phyloP scores from a whole-genome alignment of 2,888 invertebrate genomes.

The Adineta ricciae region DNA sequence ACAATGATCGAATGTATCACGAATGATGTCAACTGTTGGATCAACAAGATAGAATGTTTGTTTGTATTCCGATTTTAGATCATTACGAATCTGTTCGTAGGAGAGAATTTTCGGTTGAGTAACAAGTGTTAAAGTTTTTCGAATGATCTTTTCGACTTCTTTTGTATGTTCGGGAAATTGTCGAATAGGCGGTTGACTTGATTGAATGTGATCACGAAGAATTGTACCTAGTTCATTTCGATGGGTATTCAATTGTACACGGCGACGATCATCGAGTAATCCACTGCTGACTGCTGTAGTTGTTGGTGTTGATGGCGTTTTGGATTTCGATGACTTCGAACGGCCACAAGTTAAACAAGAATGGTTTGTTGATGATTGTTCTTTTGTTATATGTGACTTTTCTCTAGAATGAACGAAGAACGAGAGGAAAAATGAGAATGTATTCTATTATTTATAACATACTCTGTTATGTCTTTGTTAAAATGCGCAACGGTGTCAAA shows the following conservation, averaged over 20 bases:
- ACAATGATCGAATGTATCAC: slow-evolving; percentile 17
- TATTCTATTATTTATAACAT: background rate
- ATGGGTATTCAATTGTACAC: background rate
- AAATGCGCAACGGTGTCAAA: background rate
- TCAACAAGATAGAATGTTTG: slow-evolving; percentile 20
- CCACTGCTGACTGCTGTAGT: background rate
- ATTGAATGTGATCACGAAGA: slow-evolving; percentile 14
- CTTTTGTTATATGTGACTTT: background rate
- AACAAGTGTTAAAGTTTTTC: background rate
- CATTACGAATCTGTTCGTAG: background rate
- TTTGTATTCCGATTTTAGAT: slow-evolving; percentile 11
- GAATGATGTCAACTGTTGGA: background rate
- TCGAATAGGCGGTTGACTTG: background rate
- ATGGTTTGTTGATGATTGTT: background rate
- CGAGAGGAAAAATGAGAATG: background rate
- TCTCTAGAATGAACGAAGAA: background rate
- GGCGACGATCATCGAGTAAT: slow-evolving; percentile 7
- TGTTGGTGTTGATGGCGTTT: background rate
- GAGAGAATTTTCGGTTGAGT: background rate
- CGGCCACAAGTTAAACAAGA: background rate
- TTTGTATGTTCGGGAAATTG: background rate
- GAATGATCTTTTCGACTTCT: background rate
- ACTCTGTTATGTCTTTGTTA: background rate
- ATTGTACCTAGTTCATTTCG: background rate
- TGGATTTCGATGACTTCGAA: background rate